phyloP scores from a whole-genome alignment of 1,140 invertebrate species.

The Neotoxoptera formosana region DNA sequence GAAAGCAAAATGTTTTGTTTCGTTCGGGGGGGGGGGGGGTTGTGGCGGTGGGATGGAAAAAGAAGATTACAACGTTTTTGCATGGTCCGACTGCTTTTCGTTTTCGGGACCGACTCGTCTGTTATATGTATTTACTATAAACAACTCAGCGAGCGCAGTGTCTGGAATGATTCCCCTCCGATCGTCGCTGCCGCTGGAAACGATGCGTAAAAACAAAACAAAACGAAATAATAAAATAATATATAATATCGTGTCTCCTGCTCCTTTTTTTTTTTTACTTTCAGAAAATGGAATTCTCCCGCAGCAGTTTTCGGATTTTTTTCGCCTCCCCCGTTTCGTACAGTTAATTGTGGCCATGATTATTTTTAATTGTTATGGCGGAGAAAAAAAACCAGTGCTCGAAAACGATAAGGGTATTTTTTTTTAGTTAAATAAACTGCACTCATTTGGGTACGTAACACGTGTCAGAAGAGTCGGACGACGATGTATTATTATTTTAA shows the following conservation, averaged over 20 bases:
- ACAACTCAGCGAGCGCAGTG: not conserved
- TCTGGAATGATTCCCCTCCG: not conserved
- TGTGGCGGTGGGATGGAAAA: not conserved
- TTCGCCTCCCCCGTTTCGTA: not conserved
- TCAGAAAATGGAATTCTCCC: not conserved
- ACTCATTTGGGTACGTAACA: not conserved
- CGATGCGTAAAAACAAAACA: conserved; percentile 26
- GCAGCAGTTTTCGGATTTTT: not conserved
- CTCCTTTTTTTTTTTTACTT: not conserved
- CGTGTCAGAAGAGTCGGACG: not conserved
- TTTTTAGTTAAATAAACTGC: not conserved
- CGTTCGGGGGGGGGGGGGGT: not conserved
- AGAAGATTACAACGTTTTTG: not conserved
- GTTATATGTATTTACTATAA: not conserved
- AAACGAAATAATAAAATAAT: not conserved
- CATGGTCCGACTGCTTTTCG: not conserved
- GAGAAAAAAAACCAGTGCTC: not conserved
- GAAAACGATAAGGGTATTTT: not conserved
- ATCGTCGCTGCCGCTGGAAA: not conserved
- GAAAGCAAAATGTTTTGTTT: not conserved
- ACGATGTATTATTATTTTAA: not conserved
- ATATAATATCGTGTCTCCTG: not conserved
- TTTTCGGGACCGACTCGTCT: not conserved
- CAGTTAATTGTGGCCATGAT: conserved; percentile 7
- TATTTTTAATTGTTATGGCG: conserved; percentile 14